Evolutionary conservation across 1,140 invertebrate species (phyloP), one percentile per base, ranked within the genome.

Genomic region (Papilio glaucus): DNA sequence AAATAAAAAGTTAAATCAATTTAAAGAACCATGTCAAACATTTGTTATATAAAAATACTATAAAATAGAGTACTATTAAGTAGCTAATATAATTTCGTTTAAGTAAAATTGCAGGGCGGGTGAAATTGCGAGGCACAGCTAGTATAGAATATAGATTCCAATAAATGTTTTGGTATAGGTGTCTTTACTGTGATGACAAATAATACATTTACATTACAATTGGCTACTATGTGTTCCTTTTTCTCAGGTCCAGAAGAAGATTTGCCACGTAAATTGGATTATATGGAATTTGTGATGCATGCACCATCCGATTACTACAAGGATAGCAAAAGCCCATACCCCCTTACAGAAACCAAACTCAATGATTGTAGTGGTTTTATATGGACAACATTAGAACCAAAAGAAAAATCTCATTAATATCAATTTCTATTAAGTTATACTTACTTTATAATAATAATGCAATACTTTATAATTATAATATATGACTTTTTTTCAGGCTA

Each of bases 211-310:
- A n/a, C n/a, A n/a, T n/a, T n/a, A n/a, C n/a, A n/a, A n/a, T n/a
- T 13, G 4, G 12, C 10, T 13, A 41, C 12, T 26, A 96, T 98
- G 75, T 97, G 96, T 96, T 87, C 60, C 60, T 9, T 72, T 63
- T 65, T 82, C 80, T n/a, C 88, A 97, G 96, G 98, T 8, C 97
- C 97, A 37, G 97, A 98, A 86, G 98, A 99, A 94, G 98, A 98
- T 80, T 92, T 98, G 4, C 97, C 97, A 0, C 93, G 98, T 4
- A 97, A 97, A 92, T 93, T 99, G 61, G 96, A 97, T 63, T 97
- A 95, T 74, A 96, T 98, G 95, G 96, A 98, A 84, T 98, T 98
- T 94, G 95, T 98, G 10, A 98, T 98, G 96, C 97, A 98, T 87
- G 97, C 97, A 1, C 98, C 98, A 1, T 98, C 97, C 8, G 97